Evolutionary conservation across 2,888 invertebrate genomes (phyloP), one percentile per base, ranked within the genome.

Genomic region (Lymantria dispar): DNA sequence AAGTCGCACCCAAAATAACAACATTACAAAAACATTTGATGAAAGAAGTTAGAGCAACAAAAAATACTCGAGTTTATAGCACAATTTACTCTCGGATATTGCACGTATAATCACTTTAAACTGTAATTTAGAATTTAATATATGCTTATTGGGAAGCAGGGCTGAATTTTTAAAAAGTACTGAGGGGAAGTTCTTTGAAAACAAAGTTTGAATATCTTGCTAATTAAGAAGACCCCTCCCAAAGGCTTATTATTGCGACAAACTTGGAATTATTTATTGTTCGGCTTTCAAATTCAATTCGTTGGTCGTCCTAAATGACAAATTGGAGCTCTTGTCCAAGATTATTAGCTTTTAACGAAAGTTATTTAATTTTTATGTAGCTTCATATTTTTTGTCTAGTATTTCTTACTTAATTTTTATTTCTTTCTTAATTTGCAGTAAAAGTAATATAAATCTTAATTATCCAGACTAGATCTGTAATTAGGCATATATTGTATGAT

Each of bases 181-280:
- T 15, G 15, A 15, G 39, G 38, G 12, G 36, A 38, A 33, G 11
- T 37, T 48, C 42, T 12, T 54, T 54, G 53, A 61, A 62, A 64
- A 68, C 66, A 72, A 76, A 76, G 71, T 76, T 78, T 57, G 54
- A 65, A 68, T 68, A 62, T 56, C 60, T 54, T 40, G 47, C 60
- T 70, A 68, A 74, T 72, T 66, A 76, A 70, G 60, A 57, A 63
- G 63, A 68, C n/a, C 63, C 54, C 58, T 65, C 56, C 64, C 66
- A 62, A 69, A 68, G 70, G 68, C 68, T 73, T 77, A 76, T 80
- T 78, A 73, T 78, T 78, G 73, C 73, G 78, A 70, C 73, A 82
- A 82, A 74, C 71, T 58, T 57, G 50, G 74, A 74, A 73, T 75
- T 75, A 76, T 76, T 76, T 69, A 76, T 65, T 48, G 44, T 12